phyloP scores from a whole-genome alignment of 2,113 vertebrate genomes.

The Daboia siamensis region DNA sequence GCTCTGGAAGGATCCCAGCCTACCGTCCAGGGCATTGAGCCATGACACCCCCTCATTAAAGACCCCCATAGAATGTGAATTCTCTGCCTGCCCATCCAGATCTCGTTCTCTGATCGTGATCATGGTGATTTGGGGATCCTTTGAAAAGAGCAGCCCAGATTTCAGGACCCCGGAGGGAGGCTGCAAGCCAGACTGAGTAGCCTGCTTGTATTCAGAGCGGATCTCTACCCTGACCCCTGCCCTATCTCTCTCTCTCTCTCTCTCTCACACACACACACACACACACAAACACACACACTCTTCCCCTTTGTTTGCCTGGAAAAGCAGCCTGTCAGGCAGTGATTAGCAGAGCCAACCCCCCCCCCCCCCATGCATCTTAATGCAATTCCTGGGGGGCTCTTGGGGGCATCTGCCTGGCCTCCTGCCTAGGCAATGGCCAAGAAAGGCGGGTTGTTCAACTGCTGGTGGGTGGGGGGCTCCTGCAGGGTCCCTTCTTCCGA shows the following conservation, averaged over 20 bases:
- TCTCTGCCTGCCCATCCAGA: neutral
- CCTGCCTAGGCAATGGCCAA: neutral
- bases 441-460: neutral
- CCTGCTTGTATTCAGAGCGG: neutral
- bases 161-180: fast-evolving
- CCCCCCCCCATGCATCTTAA: neutral
- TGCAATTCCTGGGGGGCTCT: neutral
- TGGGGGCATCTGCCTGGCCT: too few species aligned
- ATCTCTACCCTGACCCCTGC: neutral
- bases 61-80: neutral
- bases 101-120: neutral
- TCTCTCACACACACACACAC: too few species aligned
- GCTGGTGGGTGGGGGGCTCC: too few species aligned
- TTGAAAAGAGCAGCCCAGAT: neutral
- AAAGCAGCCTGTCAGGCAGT: neutral
- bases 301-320: neutral
- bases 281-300: too few species aligned
- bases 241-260: too few species aligned
- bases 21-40: neutral
- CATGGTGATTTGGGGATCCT: neutral
- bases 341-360: neutral
- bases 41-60: neutral
- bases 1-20: neutral
- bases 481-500: too few species aligned
- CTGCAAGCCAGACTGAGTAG: neutral